Percentiles rank a stretch among this genome's conserved stretches.
Conservation (phyloP, 2,113 vertebrate species). For the Ageneiosus marmoratus region DNA sequence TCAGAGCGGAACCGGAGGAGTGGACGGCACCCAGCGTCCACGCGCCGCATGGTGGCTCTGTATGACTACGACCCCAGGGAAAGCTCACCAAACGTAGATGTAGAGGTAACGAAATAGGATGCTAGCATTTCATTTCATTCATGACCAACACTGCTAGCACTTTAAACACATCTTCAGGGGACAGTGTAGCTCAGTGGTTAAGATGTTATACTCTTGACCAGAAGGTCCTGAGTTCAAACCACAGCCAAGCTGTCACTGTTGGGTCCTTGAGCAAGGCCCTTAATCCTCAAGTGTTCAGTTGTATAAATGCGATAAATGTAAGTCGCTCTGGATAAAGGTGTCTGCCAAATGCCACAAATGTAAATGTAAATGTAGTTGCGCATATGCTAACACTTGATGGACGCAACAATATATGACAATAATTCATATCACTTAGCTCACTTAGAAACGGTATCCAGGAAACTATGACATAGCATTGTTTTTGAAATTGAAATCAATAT, state of each 20-base stretch:
- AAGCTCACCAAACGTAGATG: slow-evolving; percentile 94
- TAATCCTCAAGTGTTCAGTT: no score
- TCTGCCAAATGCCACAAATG: no score
- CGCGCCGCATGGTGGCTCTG: slow-evolving; percentile 90
- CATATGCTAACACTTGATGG: not conserved
- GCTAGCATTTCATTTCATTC: no score
- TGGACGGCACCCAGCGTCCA: slow-evolving; percentile 72
- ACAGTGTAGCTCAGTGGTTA: no score
- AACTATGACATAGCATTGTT: not conserved
- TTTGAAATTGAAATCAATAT: not conserved
- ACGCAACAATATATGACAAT: not conserved
- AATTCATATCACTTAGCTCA: not conserved
- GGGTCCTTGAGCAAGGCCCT: no score
- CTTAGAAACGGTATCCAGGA: not conserved
- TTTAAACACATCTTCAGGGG: not conserved
- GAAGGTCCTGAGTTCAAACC: no score
- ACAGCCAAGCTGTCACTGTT: no score
- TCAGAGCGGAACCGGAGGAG: slow-evolving; percentile 85
- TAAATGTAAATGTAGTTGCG: no score
- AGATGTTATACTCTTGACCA: no score
- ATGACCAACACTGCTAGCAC: not conserved
- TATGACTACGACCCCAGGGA: slow-evolving; percentile 95
- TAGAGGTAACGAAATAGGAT: slow-evolving; percentile 80
- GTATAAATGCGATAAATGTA: no score
- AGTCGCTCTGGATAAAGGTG: no score